Base-by-base conservation (phyloP, 2,888 invertebrate genomes). In the Patella caerulea region DNA sequence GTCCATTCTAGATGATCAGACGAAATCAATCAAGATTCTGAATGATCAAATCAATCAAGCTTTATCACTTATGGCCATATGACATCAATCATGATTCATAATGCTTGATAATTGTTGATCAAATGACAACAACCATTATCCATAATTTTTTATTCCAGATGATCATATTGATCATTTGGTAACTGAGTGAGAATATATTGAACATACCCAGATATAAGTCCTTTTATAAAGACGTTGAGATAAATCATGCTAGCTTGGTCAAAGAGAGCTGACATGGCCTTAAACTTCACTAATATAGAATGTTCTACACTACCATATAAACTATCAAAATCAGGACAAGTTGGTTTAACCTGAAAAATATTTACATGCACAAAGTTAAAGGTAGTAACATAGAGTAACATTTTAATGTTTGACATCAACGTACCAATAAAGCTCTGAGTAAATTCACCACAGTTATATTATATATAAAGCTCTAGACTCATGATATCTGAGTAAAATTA, bases 281-380 rank as follows among this genome's bases (percentile, higher is more conserved):
- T 94, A 73, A 95, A 92, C 88, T 96, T 95, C 0, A 95, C 92
- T 70, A 96, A 95, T 74, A 96, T 90, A 0, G 95, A 95, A 81
- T 95, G 95, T 90, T 96, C 96, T 70, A 96, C 95, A 87, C 94
- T 95, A 89, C 95, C 95, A 90, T 96, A 96, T 88, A 95, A 95
- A 0, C 94, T 94, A 87, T 95, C 94, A 92, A 96, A 96, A 90
- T 96, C 96, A 0, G 96, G 96, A 90, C 96, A 96, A 86, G 94
- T 94, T 0, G 96, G 95, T 72, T 94, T 94, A 0, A 96, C 96
- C 95, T 95, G 86, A 0, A 90, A 90, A 45, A 45, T 45, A 45
- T 45, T 45, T 45, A 45, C 45, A 9, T 45, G 45, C 9, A 45
- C 45, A 3, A 34, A 34, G 34, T 34, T 34, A 3, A 45, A 45